Percentiles rank a stretch among this genome's conserved stretches.
These are phyloP conservation scores for Hydrolagus affinis DNA, from an alignment of 2,113 vertebrate species.

Conservation along the genomic window DNA sequence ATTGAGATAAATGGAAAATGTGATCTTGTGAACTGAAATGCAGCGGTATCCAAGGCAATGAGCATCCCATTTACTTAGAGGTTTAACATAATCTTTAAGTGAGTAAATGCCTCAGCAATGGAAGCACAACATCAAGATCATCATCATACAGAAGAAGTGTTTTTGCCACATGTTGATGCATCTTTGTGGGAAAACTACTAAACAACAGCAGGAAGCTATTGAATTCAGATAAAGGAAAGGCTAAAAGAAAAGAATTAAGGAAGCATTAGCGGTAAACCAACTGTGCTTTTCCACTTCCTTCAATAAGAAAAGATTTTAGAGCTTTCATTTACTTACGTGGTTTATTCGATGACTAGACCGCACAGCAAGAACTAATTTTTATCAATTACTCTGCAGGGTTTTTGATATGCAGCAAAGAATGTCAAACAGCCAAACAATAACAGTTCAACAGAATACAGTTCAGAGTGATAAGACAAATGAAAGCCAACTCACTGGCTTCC, in stretches of 20 bases:
- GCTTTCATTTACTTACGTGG: neutral
- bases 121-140: neutral
- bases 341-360: neutral
- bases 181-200: neutral
- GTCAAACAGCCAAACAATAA: conserved; percentile 20
- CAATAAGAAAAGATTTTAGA: neutral
- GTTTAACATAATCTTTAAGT: neutral
- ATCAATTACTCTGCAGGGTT: neutral
- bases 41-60: neutral
- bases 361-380: no score
- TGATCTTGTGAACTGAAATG: neutral
- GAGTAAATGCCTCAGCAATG: neutral
- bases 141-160: neutral
- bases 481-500: no score
- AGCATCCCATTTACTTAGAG: neutral
- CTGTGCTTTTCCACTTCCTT: neutral
- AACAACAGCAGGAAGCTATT: neutral
- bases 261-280: neutral
- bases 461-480: no score
- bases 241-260: neutral
- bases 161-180: neutral
- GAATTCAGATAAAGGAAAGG: neutral
- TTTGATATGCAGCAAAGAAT: neutral
- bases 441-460: neutral
- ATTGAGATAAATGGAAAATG: neutral